A percentile compares a stretch with the other conserved stretches of the same genome.
Evolutionary conservation across 2,888 invertebrate species (phyloP).

Genomic region (Panzeria rudis): DNA sequence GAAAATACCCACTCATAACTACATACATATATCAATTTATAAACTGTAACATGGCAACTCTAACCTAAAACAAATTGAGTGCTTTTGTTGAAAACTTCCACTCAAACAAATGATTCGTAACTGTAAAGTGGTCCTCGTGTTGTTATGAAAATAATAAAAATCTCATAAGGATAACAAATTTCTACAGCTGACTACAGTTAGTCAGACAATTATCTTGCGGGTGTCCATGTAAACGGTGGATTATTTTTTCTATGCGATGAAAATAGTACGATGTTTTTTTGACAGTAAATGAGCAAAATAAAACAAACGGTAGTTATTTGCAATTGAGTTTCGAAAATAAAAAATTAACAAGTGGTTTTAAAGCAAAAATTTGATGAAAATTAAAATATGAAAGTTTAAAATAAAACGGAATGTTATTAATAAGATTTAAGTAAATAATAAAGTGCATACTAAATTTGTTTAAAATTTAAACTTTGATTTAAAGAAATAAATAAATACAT

Average conservation of each 20-base stretch:
- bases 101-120: constrained; percentile 38
- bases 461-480: too few species aligned
- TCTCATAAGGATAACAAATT: constrained; percentile 56
- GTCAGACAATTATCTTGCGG: constrained; percentile 47
- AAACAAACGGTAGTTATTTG: constrained; percentile 6
- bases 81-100: constrained; percentile 9
- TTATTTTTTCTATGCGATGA: background rate
- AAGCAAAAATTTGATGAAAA: background rate
- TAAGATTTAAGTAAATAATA: background rate
- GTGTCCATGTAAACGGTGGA: constrained; percentile 29
- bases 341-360: background rate
- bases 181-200: constrained; percentile 20
- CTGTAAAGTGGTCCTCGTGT: constrained; percentile 42
- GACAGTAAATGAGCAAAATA: background rate
- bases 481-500: background rate
- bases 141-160: constrained; percentile 25
- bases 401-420: background rate
- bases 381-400: background rate
- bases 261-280: constrained; percentile 6
- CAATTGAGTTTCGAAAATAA: constrained; percentile 17
- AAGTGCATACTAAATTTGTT: background rate
- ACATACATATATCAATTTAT: background rate
- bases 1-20: background rate
- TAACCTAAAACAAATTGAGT: constrained; percentile 16
- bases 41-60: constrained; percentile 12